A percentile compares a stretch with the other conserved stretches of the same genome.
Conservation (phyloP, 2,797 vertebrate genomes). For the Poecilia picta region DNA sequence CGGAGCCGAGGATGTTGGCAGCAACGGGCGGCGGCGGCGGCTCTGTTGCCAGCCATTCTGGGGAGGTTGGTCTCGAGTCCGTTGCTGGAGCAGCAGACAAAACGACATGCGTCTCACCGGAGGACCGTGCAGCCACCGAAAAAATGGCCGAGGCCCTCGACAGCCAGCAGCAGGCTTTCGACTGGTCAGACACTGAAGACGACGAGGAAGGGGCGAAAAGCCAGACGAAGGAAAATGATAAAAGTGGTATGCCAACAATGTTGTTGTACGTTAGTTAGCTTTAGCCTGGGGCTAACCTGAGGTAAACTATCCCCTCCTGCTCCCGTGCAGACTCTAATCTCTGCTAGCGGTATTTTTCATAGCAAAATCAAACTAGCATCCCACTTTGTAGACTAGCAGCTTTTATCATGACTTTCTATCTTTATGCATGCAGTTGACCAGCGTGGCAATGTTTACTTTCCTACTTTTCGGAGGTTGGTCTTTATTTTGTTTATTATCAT, state of each 20-base stretch:
- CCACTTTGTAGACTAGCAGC: background rate
- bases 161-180: constrained; percentile 43
- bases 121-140: constrained; percentile 48
- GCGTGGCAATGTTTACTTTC: background rate
- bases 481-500: background rate
- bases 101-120: constrained; percentile 51
- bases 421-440: background rate
- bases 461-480: background rate
- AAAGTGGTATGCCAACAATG: constrained; percentile 69
- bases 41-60: constrained; percentile 50
- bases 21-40: constrained; percentile 24
- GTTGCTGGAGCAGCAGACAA: constrained; percentile 60
- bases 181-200: constrained; percentile 71
- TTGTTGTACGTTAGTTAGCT: constrained; percentile 57
- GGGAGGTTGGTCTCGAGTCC: constrained; percentile 54
- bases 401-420: background rate
- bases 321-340: constrained; percentile 17
- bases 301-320: constrained; percentile 16
- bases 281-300: constrained; percentile 54
- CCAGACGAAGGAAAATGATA: constrained; percentile 31
- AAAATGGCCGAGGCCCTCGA: constrained; percentile 54
- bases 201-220: constrained; percentile 21
- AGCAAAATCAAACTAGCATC: constrained; percentile 15
- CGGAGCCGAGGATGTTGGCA: constrained; percentile 8
- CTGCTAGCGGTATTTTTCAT: constrained; percentile 15